Evolutionary conservation across 2,888 invertebrate species (phyloP).

Genomic region (Chrysotoxum bicinctum): DNA sequence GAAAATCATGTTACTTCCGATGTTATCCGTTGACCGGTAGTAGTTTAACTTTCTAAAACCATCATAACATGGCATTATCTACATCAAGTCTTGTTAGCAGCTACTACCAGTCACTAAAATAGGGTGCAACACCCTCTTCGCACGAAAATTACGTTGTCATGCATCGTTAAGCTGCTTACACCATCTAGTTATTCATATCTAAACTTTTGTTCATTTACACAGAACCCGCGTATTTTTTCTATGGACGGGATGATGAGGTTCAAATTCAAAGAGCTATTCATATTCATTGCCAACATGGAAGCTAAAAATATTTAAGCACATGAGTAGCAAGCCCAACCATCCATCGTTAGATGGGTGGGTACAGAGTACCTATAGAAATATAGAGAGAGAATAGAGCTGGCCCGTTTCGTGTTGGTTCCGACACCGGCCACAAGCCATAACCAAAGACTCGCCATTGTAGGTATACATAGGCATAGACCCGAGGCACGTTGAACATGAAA

Average conservation of each 20-base stretch:
- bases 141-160: conserved; percentile 67
- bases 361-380: not conserved
- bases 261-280: not conserved
- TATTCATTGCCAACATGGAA: conserved; percentile 46
- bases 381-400: not conserved
- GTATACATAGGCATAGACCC: not conserved
- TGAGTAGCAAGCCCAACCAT: not conserved
- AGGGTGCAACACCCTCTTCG: conserved; percentile 71
- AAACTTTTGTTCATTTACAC: conserved; percentile 1
- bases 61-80: conserved; percentile 62
- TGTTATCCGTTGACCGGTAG: conserved; percentile 57
- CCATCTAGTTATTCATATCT: conserved; percentile 5
- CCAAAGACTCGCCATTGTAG: conserved; percentile 8
- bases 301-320: conserved; percentile 39
- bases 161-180: conserved; percentile 70
- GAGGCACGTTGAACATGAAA: conserved; percentile 62
- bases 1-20: conserved; percentile 5
- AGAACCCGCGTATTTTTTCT: not conserved
- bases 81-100: conserved; percentile 24
- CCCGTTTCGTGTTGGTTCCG: not conserved
- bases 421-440: conserved; percentile 11
- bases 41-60: conserved; percentile 60
- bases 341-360: not conserved
- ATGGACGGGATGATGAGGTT: conserved; percentile 7
- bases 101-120: conserved; percentile 37